These are phyloP conservation scores for Gallinago nigripennis DNA, from an alignment of 2,797 vertebrate species.

Conservation along the genomic window DNA sequence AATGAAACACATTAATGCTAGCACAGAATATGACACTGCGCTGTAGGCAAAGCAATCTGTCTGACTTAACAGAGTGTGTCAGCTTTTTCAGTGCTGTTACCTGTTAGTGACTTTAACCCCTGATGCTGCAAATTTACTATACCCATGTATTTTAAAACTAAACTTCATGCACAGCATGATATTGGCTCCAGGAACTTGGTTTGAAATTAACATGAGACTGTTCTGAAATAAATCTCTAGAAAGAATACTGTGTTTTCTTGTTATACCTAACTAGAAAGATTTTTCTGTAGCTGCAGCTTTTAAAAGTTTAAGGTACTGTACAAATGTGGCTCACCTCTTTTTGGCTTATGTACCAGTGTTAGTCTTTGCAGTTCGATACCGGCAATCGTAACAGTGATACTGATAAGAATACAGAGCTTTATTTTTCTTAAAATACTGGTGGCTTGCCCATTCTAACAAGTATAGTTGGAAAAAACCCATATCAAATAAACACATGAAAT, in stretches of 20 bases:
- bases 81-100: background rate
- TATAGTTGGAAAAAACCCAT: background rate
- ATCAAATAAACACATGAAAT: background rate
- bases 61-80: background rate
- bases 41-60: background rate
- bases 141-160: background rate
- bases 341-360: background rate
- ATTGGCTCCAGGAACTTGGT: background rate
- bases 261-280: background rate
- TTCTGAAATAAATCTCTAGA: background rate
- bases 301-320: background rate
- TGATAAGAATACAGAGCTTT: background rate
- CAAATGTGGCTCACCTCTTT: background rate
- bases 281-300: background rate
- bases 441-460: background rate
- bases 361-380: background rate
- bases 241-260: background rate
- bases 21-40: background rate
- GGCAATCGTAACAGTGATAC: background rate
- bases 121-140: background rate
- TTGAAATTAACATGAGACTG: background rate
- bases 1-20: background rate
- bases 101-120: background rate
- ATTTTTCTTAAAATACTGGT: background rate
- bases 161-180: background rate